phyloP scores from a whole-genome alignment of 2,888 invertebrate genomes.

The Ashinkailepas kermadecensis region DNA sequence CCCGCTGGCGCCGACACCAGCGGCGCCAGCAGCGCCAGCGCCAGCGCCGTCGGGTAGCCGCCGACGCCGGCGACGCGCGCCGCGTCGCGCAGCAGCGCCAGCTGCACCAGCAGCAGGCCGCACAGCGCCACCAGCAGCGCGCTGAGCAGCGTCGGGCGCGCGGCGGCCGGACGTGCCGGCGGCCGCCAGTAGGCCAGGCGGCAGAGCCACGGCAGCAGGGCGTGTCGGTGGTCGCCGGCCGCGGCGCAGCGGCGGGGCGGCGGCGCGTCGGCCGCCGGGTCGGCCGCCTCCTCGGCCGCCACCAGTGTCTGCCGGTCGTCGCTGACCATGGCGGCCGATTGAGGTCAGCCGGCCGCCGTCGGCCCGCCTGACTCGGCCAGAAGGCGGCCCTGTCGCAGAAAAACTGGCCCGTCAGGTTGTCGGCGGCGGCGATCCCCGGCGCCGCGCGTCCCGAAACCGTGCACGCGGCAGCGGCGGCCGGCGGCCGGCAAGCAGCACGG shows the following conservation, averaged over 20 bases:
- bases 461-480: too few species aligned
- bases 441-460: too few species aligned
- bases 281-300: neutral
- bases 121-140: neutral
- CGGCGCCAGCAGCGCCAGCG: neutral
- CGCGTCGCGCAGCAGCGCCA: constrained; percentile 4
- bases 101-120: constrained; percentile 2
- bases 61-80: neutral
- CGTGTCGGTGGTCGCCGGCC: neutral
- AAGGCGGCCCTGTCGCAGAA: neutral
- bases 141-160: neutral
- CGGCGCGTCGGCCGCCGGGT: neutral
- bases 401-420: neutral
- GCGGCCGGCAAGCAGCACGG: too few species aligned
- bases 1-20: neutral
- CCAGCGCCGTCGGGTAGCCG: neutral
- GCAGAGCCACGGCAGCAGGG: neutral
- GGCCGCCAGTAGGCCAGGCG: neutral
- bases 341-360: neutral
- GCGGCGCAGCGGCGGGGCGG: too few species aligned
- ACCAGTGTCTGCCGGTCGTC: constrained; percentile 10
- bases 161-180: neutral
- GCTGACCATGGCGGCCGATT: neutral
- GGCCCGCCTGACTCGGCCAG: neutral
- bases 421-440: too few species aligned